Percentiles rank a stretch among this genome's conserved stretches.
phyloP scores from a whole-genome alignment of 2,113 vertebrate species.

The Ptyas mucosa region DNA sequence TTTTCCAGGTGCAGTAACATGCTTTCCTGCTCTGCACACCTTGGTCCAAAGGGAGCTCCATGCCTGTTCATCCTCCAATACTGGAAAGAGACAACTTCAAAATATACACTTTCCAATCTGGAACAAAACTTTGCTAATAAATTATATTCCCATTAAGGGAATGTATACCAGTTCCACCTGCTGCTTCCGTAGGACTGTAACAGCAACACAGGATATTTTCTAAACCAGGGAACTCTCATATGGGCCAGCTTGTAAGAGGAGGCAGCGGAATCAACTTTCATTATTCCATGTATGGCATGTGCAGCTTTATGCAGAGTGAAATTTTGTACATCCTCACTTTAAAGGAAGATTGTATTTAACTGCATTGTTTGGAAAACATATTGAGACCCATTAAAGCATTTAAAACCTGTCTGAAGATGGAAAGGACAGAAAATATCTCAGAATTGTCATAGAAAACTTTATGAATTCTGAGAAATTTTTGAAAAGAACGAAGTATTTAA shows the following conservation, averaged over 20 bases:
- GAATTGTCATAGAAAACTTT: neutral
- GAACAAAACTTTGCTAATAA: constrained; percentile 33
- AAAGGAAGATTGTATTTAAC: constrained; percentile 5
- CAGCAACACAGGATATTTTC: constrained; percentile 14
- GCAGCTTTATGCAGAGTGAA: neutral
- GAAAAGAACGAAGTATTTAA: neutral
- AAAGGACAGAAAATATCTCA: neutral
- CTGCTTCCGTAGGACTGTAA: constrained; percentile 11
- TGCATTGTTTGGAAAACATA: neutral
- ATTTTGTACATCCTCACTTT: constrained; percentile 19
- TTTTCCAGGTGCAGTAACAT: constrained; percentile 21
- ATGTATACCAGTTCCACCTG: constrained; percentile 43
- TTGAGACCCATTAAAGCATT: neutral
- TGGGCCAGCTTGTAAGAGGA: constrained; percentile 15
- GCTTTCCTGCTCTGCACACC: constrained; percentile 25
- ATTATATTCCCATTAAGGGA: constrained; percentile 38
- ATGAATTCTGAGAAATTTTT: neutral
- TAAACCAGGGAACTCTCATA: neutral
- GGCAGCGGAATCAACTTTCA: neutral
- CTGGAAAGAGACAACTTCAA: constrained; percentile 1
- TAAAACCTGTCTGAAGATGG: neutral
- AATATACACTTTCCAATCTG: neutral
- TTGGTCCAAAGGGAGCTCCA: constrained; percentile 7
- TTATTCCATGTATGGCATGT: neutral
- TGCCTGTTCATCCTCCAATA: neutral